Evolutionary conservation across 2,888 invertebrate genomes (phyloP), one percentile per base, ranked within the genome.

Genomic region (Caenorhabditis plicata): DNA sequence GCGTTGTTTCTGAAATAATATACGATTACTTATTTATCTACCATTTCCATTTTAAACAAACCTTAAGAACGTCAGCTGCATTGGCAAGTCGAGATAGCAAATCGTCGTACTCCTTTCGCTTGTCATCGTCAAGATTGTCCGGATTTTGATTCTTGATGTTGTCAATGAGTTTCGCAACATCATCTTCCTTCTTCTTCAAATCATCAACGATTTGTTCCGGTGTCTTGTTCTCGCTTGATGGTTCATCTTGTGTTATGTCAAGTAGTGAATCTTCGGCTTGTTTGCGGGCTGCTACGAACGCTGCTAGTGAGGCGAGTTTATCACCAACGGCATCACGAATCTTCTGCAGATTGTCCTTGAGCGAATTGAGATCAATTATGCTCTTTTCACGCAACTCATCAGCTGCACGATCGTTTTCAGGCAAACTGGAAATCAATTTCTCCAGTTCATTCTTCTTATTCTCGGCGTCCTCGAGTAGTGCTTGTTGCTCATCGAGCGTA

Each of bases 251-350:
- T 26, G 57, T 51, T 42, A 57, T 47, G 33, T 53, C 65, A 43
- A 62, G 51, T 29, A 62, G 58, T 38, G 63, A 42, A 25, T 63
- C 63, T 53, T 68, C 70, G 36, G 64, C 64, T 25, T 67, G 63
- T 48, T 65, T 67, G 42, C 68, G 63, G 47, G 64, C 57, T 8
- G 67, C 64, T 27, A 61, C 65, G 61, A 68, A 68, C 19, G 68
- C 60, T 25, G 68, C 71, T 43, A 68, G 64, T 46, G 71, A 68
- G 36, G 68, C 68, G 29, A 68, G 45, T 36, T 68, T 68, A 56
- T 71, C 68, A 26, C 68, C 71, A 47, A 71, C 62, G 27, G 62
- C 62, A 39, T 53, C 56, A 36, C 62, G 64, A 31, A 71, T 57
- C 41, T 55, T 44, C 43, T 60, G 61, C 45, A 68, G 49, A 22